Percentiles rank a stretch among this genome's conserved stretches.
Conservation (phyloP, 1,140 invertebrate genomes). For the Ctenoplectra terminalis region DNA sequence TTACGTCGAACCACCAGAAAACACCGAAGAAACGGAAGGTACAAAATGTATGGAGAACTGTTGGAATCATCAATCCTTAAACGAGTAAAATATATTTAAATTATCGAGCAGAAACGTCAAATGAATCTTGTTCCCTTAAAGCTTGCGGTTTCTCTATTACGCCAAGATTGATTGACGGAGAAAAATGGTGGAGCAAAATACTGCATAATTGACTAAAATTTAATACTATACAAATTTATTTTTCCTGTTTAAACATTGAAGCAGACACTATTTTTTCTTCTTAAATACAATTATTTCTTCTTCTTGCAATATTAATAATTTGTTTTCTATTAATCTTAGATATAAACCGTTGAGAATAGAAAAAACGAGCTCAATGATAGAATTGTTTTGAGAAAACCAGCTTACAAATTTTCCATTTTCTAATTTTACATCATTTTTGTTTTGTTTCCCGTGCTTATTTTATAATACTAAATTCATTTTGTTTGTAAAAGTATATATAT, state of each 20-base stretch:
- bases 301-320: background rate
- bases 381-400: too few species aligned
- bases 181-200: background rate
- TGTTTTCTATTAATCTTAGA: too few species aligned
- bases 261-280: background rate
- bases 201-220: background rate
- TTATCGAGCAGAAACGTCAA: background rate
- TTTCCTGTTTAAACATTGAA: background rate
- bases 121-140: background rate
- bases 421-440: too few species aligned
- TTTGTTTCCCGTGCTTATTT: too few species aligned
- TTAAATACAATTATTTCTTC: background rate
- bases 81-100: background rate
- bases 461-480: too few species aligned
- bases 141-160: background rate
- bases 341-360: too few species aligned
- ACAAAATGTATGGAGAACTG: slow-evolving; percentile 64
- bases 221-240: background rate
- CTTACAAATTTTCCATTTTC: too few species aligned
- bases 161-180: background rate
- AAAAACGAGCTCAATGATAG: too few species aligned
- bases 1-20: slow-evolving; percentile 79
- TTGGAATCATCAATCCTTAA: background rate
- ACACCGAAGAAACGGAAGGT: slow-evolving; percentile 76
- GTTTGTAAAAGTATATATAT: too few species aligned